These are phyloP conservation scores for Leptopilina boulardi DNA, from an alignment of 1,140 invertebrate genomes.

Conservation along the genomic window DNA sequence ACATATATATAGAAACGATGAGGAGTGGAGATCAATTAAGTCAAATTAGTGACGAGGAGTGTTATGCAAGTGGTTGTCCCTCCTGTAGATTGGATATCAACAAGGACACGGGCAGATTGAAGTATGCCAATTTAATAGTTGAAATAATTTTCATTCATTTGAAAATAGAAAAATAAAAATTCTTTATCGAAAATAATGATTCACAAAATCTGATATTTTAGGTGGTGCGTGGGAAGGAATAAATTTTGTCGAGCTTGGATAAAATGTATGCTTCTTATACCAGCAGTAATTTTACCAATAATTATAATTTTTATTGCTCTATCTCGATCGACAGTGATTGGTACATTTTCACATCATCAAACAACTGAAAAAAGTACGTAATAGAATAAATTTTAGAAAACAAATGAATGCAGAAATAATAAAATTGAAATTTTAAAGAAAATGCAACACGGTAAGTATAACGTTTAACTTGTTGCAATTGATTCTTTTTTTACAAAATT, in stretches of 20 bases:
- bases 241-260: constrained; percentile 66
- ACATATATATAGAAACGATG: constrained; percentile 59
- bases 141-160: too few relatives aligned
- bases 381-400: too few relatives aligned
- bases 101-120: constrained; percentile 70
- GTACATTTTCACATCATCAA: constrained; percentile 54
- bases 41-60: constrained; percentile 63
- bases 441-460: too few relatives aligned
- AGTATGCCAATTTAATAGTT: constrained; percentile 51
- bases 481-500: too few relatives aligned
- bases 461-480: too few relatives aligned
- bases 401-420: neutral
- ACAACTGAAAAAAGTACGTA: constrained; percentile 24
- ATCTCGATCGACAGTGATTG: constrained; percentile 60
- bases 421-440: too few relatives aligned
- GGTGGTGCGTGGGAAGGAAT: constrained; percentile 69
- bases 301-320: constrained; percentile 69
- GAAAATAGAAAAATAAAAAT: too few relatives aligned
- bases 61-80: constrained; percentile 63
- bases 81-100: constrained; percentile 69
- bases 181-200: too few relatives aligned
- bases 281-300: constrained; percentile 65
- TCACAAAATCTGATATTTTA: too few relatives aligned
- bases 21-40: constrained; percentile 56
- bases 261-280: constrained; percentile 68